Base-by-base conservation (phyloP, 2,113 vertebrate genomes). In the Irena cyanogastra region DNA sequence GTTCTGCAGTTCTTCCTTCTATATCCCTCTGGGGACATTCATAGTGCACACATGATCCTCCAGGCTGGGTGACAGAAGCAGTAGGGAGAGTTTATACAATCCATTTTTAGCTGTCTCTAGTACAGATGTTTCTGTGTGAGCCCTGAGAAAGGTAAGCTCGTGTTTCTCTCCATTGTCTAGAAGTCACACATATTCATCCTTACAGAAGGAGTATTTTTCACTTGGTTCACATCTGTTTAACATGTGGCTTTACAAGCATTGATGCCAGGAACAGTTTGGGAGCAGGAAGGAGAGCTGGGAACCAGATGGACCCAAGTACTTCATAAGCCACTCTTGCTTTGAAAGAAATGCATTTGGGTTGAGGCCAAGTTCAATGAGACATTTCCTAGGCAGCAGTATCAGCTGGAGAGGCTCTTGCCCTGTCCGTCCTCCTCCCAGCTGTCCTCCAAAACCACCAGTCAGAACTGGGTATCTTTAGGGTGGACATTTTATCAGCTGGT, bases 41-140 rank as follows among this genome's bases (percentile, higher is more conserved):
- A 9, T 2, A 63, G 14, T 20, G 16, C 17, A 52, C 8, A 10
- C 3, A 1, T 6, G 30, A 70, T 18, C 33, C 45, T 80, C 33
- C 75, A n/a, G 35, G 35, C 17, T 37, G 11, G 16, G 4, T 2
- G 5, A 63, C 35, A 47, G 28, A 49, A 13, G 15, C 0, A 3
- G 19, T 2, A 66, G 53, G 13, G 11, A 28, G 31, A 81, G 20
- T 22, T 69, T 47, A 31, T 21, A 15, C 37, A 10, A 57, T 4
- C 33, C 53, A 2, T 15, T 91, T 83, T 70, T 21, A 66, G 20
- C 52, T 21, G 6, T 77, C 27, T 81, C 10, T 39, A 44, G 12
- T 28, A 61, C 8, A 70, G 45, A 49, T 14, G 11, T 9, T 18
- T 22, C n/a, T 63, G 14, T 10, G 30, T 31, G 63, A 89, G 63